Evolutionary conservation across 2,888 invertebrate genomes (phyloP).

Genomic region (Geotrupes spiniger): DNA sequence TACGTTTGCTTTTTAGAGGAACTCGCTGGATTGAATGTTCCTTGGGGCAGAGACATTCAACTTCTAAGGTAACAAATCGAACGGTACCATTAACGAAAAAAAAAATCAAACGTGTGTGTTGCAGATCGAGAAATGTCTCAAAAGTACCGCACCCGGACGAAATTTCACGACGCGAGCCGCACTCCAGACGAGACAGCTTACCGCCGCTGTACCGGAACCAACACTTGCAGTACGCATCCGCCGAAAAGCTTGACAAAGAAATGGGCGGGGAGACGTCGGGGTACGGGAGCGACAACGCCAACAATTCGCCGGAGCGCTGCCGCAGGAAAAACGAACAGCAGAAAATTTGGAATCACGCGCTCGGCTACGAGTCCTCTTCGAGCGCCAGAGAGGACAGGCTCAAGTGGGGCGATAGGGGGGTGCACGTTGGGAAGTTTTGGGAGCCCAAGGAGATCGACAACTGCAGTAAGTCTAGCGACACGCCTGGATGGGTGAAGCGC

Average conservation of each 20-base stretch:
- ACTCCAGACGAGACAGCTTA: slow-evolving; percentile 39
- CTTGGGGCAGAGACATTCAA: slow-evolving; percentile 59
- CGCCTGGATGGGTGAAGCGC: slow-evolving; percentile 56
- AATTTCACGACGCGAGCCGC: slow-evolving; percentile 32
- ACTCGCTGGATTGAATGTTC: slow-evolving; percentile 73
- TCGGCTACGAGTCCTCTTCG: slow-evolving; percentile 46
- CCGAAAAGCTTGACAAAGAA: slow-evolving; percentile 49
- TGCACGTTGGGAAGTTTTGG: slow-evolving; percentile 67
- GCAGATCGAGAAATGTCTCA: slow-evolving; percentile 36
- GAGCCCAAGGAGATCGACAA: slow-evolving; percentile 52
- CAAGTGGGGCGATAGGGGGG: slow-evolving; percentile 72
- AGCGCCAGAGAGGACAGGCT: slow-evolving; percentile 60
- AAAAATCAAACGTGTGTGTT: slow-evolving; percentile 19
- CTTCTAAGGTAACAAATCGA: slow-evolving; percentile 20
- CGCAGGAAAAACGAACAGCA: no score
- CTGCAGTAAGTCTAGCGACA: slow-evolving; percentile 33
- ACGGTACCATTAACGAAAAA: slow-evolving; percentile 23
- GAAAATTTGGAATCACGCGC: slow-evolving; percentile 32
- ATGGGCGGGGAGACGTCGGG: slow-evolving; percentile 76
- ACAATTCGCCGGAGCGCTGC: slow-evolving; percentile 48
- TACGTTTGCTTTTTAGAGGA: slow-evolving; percentile 67
- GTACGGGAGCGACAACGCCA: slow-evolving; percentile 74
- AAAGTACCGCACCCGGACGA: slow-evolving; percentile 33
- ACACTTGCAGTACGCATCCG: slow-evolving; percentile 36
- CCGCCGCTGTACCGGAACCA: slow-evolving; percentile 47